Conservation (phyloP, 2,797 vertebrate genomes). For the Hapalemur alaotrensis region DNA sequence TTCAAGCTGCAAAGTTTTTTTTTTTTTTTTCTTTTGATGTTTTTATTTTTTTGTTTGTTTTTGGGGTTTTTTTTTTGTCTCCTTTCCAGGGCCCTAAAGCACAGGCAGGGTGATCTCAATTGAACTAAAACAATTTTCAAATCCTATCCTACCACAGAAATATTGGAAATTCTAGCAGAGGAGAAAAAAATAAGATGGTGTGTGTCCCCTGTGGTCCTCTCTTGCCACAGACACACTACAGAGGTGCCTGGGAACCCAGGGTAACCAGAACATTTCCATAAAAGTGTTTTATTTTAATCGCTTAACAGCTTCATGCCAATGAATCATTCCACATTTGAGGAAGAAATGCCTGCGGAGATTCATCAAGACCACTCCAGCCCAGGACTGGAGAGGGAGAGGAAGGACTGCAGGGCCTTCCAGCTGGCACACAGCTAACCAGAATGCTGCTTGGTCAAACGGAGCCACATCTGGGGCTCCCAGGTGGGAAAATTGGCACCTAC, state of each 20-base stretch:
- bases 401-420: neutral
- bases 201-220: neutral
- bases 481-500: neutral
- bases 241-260: neutral
- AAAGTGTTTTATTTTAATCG: slow-evolving; percentile 38
- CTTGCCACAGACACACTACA: neutral
- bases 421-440: neutral
- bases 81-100: neutral
- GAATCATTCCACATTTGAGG: neutral
- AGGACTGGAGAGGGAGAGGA: neutral
- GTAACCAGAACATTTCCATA: neutral
- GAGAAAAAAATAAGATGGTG: neutral
- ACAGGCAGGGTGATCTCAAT: neutral
- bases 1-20: neutral
- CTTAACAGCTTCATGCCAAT: slow-evolving; percentile 14
- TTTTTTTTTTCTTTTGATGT: neutral
- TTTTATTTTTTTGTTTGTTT: neutral
- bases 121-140: neutral
- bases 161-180: neutral
- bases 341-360: slow-evolving; percentile 19
- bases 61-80: neutral
- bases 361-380: neutral
- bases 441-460: neutral
- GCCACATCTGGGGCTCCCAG: neutral
- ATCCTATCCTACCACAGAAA: neutral